Evolutionary conservation across 2,888 invertebrate genomes (phyloP).

Genomic region (Lochmaea crataegi): DNA sequence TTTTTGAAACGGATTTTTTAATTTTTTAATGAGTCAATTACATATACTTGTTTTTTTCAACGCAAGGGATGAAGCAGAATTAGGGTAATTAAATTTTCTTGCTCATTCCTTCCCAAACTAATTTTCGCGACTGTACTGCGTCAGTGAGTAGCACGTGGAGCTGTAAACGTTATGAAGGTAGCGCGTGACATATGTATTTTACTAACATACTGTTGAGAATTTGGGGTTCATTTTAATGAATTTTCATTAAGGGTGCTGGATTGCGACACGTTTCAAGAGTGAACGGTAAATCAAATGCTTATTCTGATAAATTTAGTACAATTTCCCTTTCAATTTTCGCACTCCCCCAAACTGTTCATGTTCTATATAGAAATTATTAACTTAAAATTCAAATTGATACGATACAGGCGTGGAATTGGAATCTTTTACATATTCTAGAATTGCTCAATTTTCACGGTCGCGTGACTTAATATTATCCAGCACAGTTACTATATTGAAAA

Average conservation of each 20-base stretch:
- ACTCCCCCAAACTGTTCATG: neutral
- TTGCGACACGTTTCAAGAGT: conserved; percentile 5
- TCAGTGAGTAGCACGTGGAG: neutral
- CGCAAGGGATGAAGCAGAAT: neutral
- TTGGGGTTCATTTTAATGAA: conserved; percentile 7
- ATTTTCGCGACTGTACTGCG: neutral
- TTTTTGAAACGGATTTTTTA: no score
- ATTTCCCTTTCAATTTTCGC: neutral
- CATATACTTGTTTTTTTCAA: no score
- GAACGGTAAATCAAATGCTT: neutral
- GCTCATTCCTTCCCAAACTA: neutral
- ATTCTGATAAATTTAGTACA: neutral
- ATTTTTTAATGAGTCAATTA: no score
- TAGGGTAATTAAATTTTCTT: neutral
- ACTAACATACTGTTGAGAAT: neutral
- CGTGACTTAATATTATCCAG: no score
- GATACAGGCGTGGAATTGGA: no score
- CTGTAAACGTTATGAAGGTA: neutral
- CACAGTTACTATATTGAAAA: no score
- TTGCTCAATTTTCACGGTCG: no score
- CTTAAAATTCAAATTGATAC: neutral
- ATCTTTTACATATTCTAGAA: no score
- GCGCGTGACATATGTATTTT: neutral
- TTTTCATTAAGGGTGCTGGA: neutral
- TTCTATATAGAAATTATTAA: neutral